Conservation (phyloP, 2,113 vertebrate species). For the Madoqua kirkii region DNA sequence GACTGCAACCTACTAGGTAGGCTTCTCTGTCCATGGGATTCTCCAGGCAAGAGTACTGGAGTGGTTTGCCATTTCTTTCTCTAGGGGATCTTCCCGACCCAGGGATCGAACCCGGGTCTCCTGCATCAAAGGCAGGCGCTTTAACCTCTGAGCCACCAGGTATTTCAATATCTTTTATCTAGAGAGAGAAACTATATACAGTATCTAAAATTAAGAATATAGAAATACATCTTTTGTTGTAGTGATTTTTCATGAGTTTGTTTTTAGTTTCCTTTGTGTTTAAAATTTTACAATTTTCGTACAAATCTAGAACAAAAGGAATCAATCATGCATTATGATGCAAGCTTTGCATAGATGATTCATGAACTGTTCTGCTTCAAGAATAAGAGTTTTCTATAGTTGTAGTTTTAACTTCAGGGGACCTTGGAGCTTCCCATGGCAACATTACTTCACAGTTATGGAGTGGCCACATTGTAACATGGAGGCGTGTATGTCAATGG, state of each 20-base stretch:
- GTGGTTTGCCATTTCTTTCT: no score
- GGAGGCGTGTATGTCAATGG: background rate
- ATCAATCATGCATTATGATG: background rate
- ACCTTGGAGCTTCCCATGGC: background rate
- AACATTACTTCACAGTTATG: background rate
- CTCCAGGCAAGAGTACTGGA: no score
- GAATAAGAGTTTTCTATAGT: background rate
- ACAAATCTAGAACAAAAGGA: background rate
- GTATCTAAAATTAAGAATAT: background rate
- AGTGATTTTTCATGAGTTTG: background rate
- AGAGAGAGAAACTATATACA: background rate
- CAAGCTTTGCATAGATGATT: background rate
- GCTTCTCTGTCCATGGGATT: no score
- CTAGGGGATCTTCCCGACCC: no score
- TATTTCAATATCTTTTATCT: background rate
- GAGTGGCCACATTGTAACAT: background rate
- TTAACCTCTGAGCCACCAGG: no score
- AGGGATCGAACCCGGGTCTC: no score
- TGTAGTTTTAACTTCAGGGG: background rate
- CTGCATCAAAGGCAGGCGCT: no score
- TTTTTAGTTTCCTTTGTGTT: background rate
- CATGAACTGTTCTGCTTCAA: background rate
- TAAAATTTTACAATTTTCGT: background rate
- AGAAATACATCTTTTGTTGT: background rate
- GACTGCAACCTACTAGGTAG: no score